Evolutionary conservation across 92 coral and sea anemone species (phyloP).

Genomic region (Palythoa grandis): DNA sequence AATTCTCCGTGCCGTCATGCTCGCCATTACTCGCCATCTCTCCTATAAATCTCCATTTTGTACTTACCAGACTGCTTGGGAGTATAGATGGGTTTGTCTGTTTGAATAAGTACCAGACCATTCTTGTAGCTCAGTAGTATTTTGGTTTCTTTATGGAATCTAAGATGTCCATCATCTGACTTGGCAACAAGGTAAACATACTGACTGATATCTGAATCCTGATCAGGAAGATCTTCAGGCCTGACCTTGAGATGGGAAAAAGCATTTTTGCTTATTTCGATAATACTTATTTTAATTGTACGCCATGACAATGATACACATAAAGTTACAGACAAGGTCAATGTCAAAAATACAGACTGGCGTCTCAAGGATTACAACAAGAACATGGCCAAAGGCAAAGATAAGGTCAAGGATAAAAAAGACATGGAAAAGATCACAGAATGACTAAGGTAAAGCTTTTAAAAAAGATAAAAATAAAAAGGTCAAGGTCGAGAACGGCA

Average conservation of each 20-base stretch:
- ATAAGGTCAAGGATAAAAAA: no score
- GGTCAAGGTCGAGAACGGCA: no score
- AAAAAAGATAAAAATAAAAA: no score
- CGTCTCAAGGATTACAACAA: no score
- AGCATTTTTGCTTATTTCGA: background rate
- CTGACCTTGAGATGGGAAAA: conserved; percentile 60
- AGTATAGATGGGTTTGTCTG: conserved; percentile 97
- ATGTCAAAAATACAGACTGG: no score
- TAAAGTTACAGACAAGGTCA: no score
- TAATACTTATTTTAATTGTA: background rate
- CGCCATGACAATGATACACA: background rate
- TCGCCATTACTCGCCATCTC: no score
- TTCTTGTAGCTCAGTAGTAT: conserved; percentile 81
- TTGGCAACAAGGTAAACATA: conserved; percentile 91
- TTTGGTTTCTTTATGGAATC: conserved; percentile 73
- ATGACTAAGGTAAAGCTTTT: no score
- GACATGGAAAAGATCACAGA: no score
- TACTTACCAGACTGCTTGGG: conserved; percentile 91
- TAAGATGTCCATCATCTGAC: conserved; percentile 72
- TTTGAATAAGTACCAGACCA: conserved; percentile 91
- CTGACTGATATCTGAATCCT: conserved; percentile 82
- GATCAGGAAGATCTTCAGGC: conserved; percentile 77
- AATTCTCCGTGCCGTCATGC: no score
- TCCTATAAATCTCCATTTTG: background rate
- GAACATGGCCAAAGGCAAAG: no score